A percentile compares a stretch with the other conserved stretches of the same genome.
Conservation (phyloP, 2,797 vertebrate species). For the Ptychobarbus kaznakovi region DNA sequence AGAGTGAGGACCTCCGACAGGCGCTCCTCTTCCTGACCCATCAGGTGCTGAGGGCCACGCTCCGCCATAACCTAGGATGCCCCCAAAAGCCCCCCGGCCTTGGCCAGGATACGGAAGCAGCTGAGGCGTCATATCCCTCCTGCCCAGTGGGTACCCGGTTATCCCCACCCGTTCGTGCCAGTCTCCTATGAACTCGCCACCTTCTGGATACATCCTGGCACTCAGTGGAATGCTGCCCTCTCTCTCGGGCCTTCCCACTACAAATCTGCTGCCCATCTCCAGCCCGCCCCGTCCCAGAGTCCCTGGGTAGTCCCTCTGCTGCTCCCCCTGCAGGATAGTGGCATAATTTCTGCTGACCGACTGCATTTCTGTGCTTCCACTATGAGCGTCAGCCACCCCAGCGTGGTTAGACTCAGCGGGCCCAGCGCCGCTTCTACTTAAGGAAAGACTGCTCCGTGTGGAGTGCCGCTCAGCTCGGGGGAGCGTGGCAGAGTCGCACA, state of each 20-base stretch:
- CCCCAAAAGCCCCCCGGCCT: slow-evolving; percentile 69
- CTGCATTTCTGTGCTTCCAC: slow-evolving; percentile 58
- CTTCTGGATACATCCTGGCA: slow-evolving; percentile 71
- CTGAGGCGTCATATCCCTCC: slow-evolving; percentile 87
- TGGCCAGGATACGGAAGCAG: slow-evolving; percentile 77
- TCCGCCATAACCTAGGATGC: slow-evolving; percentile 75
- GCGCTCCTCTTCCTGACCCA: slow-evolving; percentile 62
- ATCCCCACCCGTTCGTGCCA: slow-evolving; percentile 78
- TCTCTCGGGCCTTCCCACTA: slow-evolving; percentile 75
- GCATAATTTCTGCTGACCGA: slow-evolving; percentile 72
- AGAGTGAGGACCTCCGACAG: slow-evolving; percentile 72
- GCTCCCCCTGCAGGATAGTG: slow-evolving; percentile 73
- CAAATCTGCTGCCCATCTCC: slow-evolving; percentile 81
- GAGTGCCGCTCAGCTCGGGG: slow-evolving; percentile 82
- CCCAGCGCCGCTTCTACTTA: slow-evolving; percentile 74
- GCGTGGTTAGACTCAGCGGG: slow-evolving; percentile 72
- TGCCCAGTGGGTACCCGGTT: slow-evolving; percentile 74
- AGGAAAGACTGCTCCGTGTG: slow-evolving; percentile 81
- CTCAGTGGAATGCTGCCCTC: slow-evolving; percentile 72
- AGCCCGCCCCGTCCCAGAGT: slow-evolving; percentile 76
- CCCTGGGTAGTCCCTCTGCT: slow-evolving; percentile 76
- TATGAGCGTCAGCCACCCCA: slow-evolving; percentile 58
- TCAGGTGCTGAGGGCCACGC: slow-evolving; percentile 77
- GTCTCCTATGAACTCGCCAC: slow-evolving; percentile 75
- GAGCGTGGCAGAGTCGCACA: slow-evolving; percentile 82